phyloP scores from a whole-genome alignment of 37 sponge, comb jelly and placozoan genomes.

The Hexactinellida sp. region DNA sequence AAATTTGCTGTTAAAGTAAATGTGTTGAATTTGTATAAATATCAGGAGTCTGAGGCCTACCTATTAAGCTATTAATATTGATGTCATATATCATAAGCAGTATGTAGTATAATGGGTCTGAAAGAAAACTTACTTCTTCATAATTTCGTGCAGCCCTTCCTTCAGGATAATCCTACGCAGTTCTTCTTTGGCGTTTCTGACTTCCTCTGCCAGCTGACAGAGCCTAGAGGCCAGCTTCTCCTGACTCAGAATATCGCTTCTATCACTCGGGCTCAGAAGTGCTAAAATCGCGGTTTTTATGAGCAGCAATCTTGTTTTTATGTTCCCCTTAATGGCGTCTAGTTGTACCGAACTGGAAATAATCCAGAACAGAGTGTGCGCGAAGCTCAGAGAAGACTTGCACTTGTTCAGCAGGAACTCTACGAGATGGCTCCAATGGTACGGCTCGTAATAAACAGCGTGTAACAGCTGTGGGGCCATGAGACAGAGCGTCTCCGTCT shows the following conservation, averaged over 20 bases:
- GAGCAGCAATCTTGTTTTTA: background rate
- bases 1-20: no score
- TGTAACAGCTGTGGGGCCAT: background rate
- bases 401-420: background rate
- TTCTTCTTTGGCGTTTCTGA: background rate
- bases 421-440: background rate
- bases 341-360: background rate
- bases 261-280: background rate
- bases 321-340: background rate
- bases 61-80: no score
- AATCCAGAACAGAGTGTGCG: background rate
- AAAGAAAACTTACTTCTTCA: constrained; percentile 13
- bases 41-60: no score
- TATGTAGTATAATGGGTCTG: no score
- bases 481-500: background rate
- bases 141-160: background rate
- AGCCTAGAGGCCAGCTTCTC: background rate
- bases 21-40: no score
- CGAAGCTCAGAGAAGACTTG: background rate
- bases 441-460: background rate
- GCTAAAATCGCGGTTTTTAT: background rate
- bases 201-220: background rate
- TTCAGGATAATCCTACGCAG: background rate
- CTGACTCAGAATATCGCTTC: background rate
- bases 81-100: no score